A percentile compares a stretch with the other conserved stretches of the same genome.
Evolutionary conservation across 2,797 vertebrate genomes (phyloP).

Genomic region (Avahi laniger): DNA sequence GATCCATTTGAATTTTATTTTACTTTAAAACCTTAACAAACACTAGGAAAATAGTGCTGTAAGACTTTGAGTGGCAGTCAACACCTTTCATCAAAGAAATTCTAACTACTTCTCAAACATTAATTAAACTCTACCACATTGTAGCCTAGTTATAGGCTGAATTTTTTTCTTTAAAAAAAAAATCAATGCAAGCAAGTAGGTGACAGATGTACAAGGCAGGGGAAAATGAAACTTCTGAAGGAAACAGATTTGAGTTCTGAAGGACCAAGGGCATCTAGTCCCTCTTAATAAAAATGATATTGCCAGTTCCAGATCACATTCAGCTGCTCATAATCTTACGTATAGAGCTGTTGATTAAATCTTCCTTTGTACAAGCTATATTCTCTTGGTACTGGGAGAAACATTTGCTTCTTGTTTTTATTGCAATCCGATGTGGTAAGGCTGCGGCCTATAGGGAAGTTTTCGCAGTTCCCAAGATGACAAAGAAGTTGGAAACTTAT

Average conservation of each 20-base stretch:
- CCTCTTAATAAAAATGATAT: slow-evolving; percentile 51
- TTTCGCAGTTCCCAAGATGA: slow-evolving; percentile 6
- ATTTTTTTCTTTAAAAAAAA: slow-evolving; percentile 31
- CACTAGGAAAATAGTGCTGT: slow-evolving; percentile 22
- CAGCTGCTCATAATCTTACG: not conserved
- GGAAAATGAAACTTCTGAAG: slow-evolving; percentile 56
- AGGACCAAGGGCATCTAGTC: not conserved
- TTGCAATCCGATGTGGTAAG: not conserved
- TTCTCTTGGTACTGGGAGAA: not conserved
- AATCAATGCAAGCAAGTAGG: slow-evolving; percentile 40
- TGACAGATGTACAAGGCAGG: slow-evolving; percentile 33
- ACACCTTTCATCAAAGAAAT: slow-evolving; percentile 59
- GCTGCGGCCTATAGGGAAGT: not conserved
- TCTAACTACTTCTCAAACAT: slow-evolving; percentile 56
- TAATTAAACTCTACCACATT: slow-evolving; percentile 49
- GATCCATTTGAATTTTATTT: slow-evolving; percentile 55
- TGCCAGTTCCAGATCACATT: not conserved
- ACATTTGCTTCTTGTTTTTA: slow-evolving; percentile 2
- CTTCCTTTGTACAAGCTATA: not conserved
- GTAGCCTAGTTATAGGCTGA: not conserved
- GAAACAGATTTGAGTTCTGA: slow-evolving; percentile 47
- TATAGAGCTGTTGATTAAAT: slow-evolving; percentile 27
- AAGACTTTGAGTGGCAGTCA: slow-evolving; percentile 30
- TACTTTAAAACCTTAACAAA: slow-evolving; percentile 60
- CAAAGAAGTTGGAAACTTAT: not conserved